A percentile compares a stretch with the other conserved stretches of the same genome.
Evolutionary conservation across 37 sponge, comb jelly and placozoan species (phyloP).

Genomic region (Theonella swinhoei): DNA sequence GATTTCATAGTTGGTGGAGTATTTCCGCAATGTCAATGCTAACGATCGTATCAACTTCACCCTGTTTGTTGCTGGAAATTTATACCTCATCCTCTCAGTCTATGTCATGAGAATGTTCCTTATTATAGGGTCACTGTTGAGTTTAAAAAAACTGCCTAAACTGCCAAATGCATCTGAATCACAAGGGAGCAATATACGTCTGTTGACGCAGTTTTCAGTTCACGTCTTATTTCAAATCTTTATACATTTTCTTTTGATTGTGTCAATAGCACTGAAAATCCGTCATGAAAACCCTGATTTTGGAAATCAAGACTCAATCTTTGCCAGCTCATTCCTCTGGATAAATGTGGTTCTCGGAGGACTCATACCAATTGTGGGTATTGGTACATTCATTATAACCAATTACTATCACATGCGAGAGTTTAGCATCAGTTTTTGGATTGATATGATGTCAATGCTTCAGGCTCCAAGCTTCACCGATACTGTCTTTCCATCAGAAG

Average conservation of each 20-base stretch:
- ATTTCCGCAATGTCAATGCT: neutral
- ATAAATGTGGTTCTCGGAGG: constrained; percentile 16
- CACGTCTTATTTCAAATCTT: constrained; percentile 30
- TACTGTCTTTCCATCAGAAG: constrained; percentile 38
- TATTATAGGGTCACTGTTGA: neutral
- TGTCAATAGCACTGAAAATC: constrained; percentile 41
- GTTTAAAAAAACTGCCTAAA: neutral
- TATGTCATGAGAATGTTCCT: constrained; percentile 11
- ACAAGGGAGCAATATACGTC: neutral
- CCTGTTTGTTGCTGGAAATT: constrained; percentile 34
- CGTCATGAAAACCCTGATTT: constrained; percentile 38
- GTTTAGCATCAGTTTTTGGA: constrained; percentile 46
- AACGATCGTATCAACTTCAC: neutral
- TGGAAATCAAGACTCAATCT: neutral
- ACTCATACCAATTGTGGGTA: constrained; percentile 40
- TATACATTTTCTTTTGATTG: constrained; percentile 16
- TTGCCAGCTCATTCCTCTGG: constrained; percentile 38
- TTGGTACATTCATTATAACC: constrained; percentile 34
- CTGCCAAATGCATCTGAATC: neutral
- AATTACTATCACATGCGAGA: constrained; percentile 53
- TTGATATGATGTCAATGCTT: constrained; percentile 55
- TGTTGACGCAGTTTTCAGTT: constrained; percentile 31
- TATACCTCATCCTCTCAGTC: constrained; percentile 49
- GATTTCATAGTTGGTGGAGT: constrained; percentile 14
- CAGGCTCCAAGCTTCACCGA: constrained; percentile 47